Evolutionary conservation across 2,113 vertebrate species (phyloP).

Genomic region (Orcinus orca): DNA sequence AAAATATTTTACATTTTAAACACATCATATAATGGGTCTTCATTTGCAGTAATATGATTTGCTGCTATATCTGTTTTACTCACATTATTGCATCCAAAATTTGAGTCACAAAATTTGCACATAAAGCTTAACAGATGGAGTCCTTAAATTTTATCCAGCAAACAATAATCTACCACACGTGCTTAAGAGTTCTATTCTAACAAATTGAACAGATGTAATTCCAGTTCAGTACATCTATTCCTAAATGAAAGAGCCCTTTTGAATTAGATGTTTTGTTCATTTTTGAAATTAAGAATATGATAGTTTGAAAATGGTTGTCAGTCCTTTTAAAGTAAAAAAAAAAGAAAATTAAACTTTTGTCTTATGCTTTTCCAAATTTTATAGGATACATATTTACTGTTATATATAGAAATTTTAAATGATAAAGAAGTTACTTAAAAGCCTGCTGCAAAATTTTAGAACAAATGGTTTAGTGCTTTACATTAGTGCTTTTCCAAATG

Average conservation of each 20-base stretch:
- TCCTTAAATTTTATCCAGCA: neutral
- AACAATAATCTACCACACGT: neutral
- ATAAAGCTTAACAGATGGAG: slow-evolving; percentile 27
- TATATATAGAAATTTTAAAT: slow-evolving; percentile 25
- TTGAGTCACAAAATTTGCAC: neutral
- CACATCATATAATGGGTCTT: neutral
- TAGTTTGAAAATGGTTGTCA: neutral
- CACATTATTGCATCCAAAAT: neutral
- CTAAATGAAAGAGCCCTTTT: neutral
- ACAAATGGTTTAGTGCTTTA: slow-evolving; percentile 26
- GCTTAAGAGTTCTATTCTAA: neutral
- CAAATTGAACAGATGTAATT: slow-evolving; percentile 24
- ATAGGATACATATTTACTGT: neutral
- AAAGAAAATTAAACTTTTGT: neutral
- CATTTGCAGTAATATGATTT: neutral
- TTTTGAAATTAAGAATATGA: neutral
- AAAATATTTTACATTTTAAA: slow-evolving; percentile 25
- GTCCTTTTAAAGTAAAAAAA: neutral
- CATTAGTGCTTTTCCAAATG: neutral
- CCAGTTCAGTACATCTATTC: neutral
- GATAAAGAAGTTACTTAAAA: neutral
- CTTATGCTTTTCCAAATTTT: neutral
- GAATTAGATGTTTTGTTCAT: neutral
- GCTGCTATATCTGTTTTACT: neutral
- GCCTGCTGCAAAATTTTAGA: neutral